Evolutionary conservation across 2,113 vertebrate species (phyloP).

Genomic region (Rafetus swinhoei): DNA sequence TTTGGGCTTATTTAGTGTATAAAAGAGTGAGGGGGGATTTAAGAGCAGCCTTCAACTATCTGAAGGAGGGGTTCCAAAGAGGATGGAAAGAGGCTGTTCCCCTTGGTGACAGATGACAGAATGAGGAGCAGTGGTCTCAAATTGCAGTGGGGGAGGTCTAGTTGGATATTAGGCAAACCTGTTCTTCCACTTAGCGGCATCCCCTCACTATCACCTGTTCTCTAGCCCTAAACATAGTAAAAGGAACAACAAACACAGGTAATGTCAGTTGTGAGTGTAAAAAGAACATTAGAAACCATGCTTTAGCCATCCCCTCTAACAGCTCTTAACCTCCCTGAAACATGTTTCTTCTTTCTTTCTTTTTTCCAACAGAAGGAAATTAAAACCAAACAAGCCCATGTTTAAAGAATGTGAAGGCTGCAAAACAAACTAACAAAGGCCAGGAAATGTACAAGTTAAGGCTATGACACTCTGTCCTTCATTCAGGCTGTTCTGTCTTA

Average conservation of each 20-base stretch:
- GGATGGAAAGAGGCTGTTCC: no score
- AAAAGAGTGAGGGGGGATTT: no score
- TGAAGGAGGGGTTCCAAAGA: no score
- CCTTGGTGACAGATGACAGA: no score
- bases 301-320: slow-evolving; percentile 66
- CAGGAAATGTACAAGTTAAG: slow-evolving; percentile 72
- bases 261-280: slow-evolving; percentile 71
- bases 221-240: slow-evolving; percentile 67
- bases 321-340: background rate
- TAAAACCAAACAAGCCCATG: slow-evolving; percentile 74
- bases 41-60: no score
- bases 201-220: slow-evolving; percentile 56
- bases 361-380: slow-evolving; percentile 72
- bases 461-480: slow-evolving; percentile 72
- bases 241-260: slow-evolving; percentile 75
- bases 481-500: slow-evolving; percentile 70
- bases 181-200: slow-evolving; percentile 5
- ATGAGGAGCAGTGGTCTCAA: no score
- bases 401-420: slow-evolving; percentile 75
- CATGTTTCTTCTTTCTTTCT: slow-evolving; percentile 63
- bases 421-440: slow-evolving; percentile 74
- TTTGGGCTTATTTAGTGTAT: no score
- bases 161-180: background rate
- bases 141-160: no score
- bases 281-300: slow-evolving; percentile 60